A percentile compares a stretch with the other conserved stretches of the same genome.
These are phyloP conservation scores for Lamellibrachia columna DNA, from an alignment of 2,888 invertebrate genomes.

Conservation along the genomic window DNA sequence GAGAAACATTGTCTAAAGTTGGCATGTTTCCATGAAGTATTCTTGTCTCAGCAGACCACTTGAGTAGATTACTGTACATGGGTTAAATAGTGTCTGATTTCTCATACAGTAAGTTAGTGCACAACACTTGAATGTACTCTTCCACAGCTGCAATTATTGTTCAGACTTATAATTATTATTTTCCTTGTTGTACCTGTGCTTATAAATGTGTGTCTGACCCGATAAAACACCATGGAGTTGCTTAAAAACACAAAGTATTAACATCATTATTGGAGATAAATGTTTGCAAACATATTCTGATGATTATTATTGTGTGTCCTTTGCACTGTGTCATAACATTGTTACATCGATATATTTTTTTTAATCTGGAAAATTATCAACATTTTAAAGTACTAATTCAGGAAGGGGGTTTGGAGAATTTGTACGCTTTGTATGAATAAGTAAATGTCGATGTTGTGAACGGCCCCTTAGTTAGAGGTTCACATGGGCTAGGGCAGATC, in stretches of 20 bases:
- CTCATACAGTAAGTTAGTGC: not conserved
- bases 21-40: not conserved
- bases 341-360: no score
- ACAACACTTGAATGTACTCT: not conserved
- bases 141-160: not conserved
- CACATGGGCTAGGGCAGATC: not conserved
- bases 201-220: no score
- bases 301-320: no score
- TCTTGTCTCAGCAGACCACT: not conserved
- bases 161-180: slow-evolving; percentile 4
- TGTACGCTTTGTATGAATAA: no score
- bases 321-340: no score
- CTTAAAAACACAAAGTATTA: no score
- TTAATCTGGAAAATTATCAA: no score
- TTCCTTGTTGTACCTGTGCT: not conserved
- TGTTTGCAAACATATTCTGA: no score
- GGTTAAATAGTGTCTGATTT: not conserved
- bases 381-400: no score
- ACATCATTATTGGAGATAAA: no score
- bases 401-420: no score
- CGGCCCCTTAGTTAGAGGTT: not conserved
- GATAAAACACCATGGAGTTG: no score
- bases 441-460: not conserved
- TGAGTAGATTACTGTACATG: not conserved
- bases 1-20: not conserved